Evolutionary conservation across 2,888 invertebrate species (phyloP).

Genomic region (Steinernema carpocapsae): DNA sequence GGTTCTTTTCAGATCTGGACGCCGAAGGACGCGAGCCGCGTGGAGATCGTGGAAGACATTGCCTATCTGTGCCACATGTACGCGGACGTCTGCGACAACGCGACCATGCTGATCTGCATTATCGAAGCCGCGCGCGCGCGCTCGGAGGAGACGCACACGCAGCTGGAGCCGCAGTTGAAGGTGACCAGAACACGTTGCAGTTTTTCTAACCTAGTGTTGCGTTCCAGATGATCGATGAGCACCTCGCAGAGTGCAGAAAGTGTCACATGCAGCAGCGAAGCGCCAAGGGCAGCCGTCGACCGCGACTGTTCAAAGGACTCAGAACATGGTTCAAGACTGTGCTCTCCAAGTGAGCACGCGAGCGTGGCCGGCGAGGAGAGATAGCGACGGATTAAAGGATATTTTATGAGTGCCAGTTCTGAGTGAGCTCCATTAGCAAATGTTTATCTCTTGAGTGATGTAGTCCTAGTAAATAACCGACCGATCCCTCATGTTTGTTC

Average conservation of each 20-base stretch:
- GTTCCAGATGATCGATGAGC: conserved; percentile 59
- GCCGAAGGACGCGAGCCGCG: conserved; percentile 55
- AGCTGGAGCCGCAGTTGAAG: conserved; percentile 34
- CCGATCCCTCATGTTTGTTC: neutral
- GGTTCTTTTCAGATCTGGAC: conserved; percentile 53
- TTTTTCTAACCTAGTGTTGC: neutral
- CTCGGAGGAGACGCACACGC: conserved; percentile 46
- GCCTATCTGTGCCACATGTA: conserved; percentile 60
- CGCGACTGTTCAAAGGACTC: conserved; percentile 14
- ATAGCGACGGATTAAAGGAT: too few relatives aligned
- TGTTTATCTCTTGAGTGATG: conserved; percentile 2
- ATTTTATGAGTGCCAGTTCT: too few relatives aligned
- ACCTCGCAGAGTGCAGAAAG: conserved; percentile 54
- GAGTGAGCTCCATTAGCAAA: conserved; percentile 2
- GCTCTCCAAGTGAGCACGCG: conserved; percentile 14
- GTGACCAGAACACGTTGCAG: neutral
- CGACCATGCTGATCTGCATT: conserved; percentile 61
- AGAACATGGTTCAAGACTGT: conserved; percentile 2
- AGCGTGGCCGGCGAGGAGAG: too few relatives aligned
- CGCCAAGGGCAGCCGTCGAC: conserved; percentile 20
- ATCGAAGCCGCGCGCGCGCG: conserved; percentile 64
- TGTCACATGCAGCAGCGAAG: neutral
- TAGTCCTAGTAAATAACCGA: neutral
- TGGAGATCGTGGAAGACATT: conserved; percentile 60
- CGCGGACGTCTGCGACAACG: conserved; percentile 62